Evolutionary conservation across 2,797 vertebrate genomes (phyloP).

Genomic region (Helarctos malayanus): DNA sequence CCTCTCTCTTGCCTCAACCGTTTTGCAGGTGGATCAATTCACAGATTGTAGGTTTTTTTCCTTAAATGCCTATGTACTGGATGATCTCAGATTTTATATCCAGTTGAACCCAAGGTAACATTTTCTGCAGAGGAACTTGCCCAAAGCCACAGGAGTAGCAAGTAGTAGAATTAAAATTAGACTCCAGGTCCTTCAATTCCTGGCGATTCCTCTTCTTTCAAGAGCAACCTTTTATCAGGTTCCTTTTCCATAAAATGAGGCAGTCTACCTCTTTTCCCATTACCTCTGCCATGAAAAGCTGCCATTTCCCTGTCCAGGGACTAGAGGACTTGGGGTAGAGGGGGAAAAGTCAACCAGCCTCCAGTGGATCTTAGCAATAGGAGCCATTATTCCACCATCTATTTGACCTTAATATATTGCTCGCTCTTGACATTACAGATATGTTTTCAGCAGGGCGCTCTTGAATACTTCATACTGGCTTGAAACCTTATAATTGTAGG

Average conservation of each 20-base stretch:
- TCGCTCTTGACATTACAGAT: neutral
- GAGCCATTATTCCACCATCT: neutral
- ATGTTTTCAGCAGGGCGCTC: neutral
- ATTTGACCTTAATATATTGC: neutral
- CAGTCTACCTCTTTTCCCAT: neutral
- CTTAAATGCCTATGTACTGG: neutral
- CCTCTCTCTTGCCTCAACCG: neutral
- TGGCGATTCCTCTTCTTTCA: neutral
- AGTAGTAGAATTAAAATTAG: neutral
- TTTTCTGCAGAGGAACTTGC: neutral
- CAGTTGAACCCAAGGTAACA: neutral
- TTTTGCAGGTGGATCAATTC: neutral
- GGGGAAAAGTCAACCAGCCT: neutral
- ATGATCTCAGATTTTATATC: neutral
- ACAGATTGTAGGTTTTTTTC: neutral
- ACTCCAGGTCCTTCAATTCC: neutral
- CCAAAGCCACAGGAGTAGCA: neutral
- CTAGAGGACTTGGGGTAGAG: neutral
- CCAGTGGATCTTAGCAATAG: neutral
- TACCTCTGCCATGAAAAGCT: neutral
- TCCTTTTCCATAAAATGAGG: neutral
- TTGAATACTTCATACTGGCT: slow-evolving; percentile 11
- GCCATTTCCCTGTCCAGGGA: neutral
- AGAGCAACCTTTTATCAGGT: neutral
- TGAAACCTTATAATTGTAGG: slow-evolving; percentile 60